phyloP scores from a whole-genome alignment of 53 echinoderm and acorn worm genomes.

The Hippasteria phrygiana region DNA sequence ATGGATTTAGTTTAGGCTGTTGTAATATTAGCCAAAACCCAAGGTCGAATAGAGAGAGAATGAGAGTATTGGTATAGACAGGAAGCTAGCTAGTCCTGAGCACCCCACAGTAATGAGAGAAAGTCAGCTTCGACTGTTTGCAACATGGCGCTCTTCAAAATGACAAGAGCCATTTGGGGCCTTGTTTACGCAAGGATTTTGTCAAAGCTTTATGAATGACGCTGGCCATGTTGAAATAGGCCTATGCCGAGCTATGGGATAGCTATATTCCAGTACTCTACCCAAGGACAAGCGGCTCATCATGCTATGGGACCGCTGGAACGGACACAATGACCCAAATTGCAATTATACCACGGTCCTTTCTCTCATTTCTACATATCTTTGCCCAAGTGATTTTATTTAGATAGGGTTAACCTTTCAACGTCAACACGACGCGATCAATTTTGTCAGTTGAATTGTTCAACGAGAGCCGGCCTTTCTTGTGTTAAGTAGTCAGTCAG shows the following conservation, averaged over 20 bases:
- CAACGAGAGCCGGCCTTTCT: background rate
- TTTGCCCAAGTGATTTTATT: constrained; percentile 42
- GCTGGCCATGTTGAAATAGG: constrained; percentile 21
- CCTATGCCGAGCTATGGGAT: background rate
- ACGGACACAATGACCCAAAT: constrained; percentile 4
- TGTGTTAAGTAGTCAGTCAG: background rate
- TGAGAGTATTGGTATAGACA: background rate
- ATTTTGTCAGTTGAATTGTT: constrained; percentile 23
- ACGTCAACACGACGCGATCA: background rate
- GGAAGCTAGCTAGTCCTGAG: constrained; percentile 17
- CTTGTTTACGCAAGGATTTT: constrained; percentile 52
- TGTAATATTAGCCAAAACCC: constrained; percentile 45
- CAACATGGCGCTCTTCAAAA: constrained; percentile 34
- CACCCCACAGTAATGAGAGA: background rate
- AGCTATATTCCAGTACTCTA: background rate
- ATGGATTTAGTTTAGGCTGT: constrained; percentile 3
- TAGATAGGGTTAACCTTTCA: constrained; percentile 33
- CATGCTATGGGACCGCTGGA: constrained; percentile 8
- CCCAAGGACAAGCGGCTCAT: constrained; percentile 41
- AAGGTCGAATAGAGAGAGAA: constrained; percentile 36
- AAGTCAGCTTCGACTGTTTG: constrained; percentile 40
- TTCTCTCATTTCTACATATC: background rate
- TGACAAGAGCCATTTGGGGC: constrained; percentile 51
- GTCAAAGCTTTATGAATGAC: background rate
- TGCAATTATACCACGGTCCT: background rate